A percentile compares a stretch with the other conserved stretches of the same genome.
Evolutionary conservation across 2,797 vertebrate genomes (phyloP).

Genomic region (Clarias fuscus): DNA sequence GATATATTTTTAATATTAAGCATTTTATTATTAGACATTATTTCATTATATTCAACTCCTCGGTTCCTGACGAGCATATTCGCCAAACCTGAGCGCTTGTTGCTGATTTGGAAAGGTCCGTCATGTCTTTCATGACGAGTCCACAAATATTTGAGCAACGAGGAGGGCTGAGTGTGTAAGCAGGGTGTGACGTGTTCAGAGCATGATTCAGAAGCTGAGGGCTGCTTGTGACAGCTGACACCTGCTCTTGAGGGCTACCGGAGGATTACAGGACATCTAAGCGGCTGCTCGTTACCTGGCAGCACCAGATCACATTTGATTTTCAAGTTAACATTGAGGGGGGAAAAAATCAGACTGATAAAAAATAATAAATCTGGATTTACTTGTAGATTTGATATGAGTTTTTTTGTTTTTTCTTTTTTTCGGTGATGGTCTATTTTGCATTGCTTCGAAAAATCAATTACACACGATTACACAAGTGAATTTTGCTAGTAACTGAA

Average conservation of each 20-base stretch:
- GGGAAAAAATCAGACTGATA: neutral
- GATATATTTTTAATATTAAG: neutral
- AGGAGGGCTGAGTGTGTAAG: conserved; percentile 42
- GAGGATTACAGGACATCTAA: conserved; percentile 41
- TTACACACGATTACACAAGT: conserved; percentile 1
- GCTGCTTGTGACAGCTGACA: conserved; percentile 63
- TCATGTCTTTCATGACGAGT: conserved; percentile 18
- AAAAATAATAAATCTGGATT: neutral
- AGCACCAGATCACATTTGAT: conserved; percentile 27
- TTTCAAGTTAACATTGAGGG: conserved; percentile 6
- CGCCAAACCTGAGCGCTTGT: neutral
- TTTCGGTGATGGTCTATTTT: neutral
- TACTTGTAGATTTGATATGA: neutral
- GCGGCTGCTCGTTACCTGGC: conserved; percentile 33
- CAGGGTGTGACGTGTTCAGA: conserved; percentile 41
- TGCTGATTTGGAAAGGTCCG: neutral
- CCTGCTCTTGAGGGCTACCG: conserved; percentile 34
- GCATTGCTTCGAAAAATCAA: neutral
- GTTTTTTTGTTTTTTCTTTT: neutral
- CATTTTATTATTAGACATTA: neutral
- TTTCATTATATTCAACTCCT: neutral
- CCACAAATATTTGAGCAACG: conserved; percentile 65
- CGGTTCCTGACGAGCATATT: neutral
- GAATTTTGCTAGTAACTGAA: conserved; percentile 5
- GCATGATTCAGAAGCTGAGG: conserved; percentile 37